Evolutionary conservation across 2,797 vertebrate genomes (phyloP).

Genomic region (Phrynocephalus vlangalii): DNA sequence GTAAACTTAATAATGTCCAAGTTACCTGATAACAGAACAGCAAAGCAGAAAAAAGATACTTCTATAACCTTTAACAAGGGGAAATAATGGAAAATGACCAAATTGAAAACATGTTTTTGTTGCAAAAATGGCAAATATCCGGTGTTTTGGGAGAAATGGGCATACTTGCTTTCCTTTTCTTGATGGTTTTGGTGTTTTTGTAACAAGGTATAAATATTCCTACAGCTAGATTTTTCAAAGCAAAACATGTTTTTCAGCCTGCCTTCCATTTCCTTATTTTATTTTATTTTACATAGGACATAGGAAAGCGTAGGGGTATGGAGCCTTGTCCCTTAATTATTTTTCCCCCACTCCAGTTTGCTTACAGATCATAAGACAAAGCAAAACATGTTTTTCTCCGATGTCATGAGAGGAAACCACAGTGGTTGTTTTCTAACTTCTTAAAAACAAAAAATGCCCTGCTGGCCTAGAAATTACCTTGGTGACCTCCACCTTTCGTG

Average conservation of each 20-base stretch:
- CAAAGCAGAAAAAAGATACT: not conserved
- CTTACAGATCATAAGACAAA: constrained; percentile 52
- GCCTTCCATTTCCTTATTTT: constrained; percentile 85
- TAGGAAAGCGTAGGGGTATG: constrained; percentile 69
- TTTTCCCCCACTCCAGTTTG: constrained; percentile 60
- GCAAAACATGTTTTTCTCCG: constrained; percentile 74
- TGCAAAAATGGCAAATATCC: constrained; percentile 26
- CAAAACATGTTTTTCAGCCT: constrained; percentile 94
- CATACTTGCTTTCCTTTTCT: constrained; percentile 61
- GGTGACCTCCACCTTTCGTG: constrained; percentile 38
- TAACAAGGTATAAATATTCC: constrained; percentile 73
- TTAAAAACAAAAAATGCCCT: constrained; percentile 42
- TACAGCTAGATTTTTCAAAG: constrained; percentile 84
- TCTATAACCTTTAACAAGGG: constrained; percentile 22
- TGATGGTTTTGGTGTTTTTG: constrained; percentile 68
- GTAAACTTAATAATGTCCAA: constrained; percentile 20
- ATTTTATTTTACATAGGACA: constrained; percentile 59
- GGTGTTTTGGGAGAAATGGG: constrained; percentile 64
- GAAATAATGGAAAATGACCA: constrained; percentile 22
- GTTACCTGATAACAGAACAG: constrained; percentile 20
- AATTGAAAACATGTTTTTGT: constrained; percentile 26
- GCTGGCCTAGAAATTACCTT: constrained; percentile 35
- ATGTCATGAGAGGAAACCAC: constrained; percentile 63
- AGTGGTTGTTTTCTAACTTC: constrained; percentile 51
- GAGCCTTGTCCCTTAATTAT: constrained; percentile 63